phyloP scores from a whole-genome alignment of 1,140 invertebrate species.

The Solenopsis invicta region DNA sequence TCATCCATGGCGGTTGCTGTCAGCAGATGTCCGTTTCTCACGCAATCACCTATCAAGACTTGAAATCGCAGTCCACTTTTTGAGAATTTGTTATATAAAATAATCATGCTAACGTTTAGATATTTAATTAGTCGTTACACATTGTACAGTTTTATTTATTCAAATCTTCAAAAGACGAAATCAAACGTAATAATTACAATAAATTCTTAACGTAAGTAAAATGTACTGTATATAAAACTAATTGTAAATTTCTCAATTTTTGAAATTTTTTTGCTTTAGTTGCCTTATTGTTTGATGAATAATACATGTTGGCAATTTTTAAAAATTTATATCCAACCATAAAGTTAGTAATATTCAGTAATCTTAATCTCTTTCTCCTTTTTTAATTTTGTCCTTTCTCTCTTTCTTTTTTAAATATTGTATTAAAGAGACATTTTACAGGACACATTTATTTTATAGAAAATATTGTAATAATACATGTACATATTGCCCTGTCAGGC shows the following conservation, averaged over 20 bases:
- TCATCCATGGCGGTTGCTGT: constrained; percentile 68
- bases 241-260: background rate
- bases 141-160: background rate
- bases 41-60: constrained; percentile 78
- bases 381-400: background rate
- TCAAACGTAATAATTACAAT: background rate
- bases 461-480: background rate
- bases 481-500: background rate
- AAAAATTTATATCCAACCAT: background rate
- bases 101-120: constrained; percentile 27
- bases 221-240: background rate
- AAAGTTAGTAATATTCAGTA: background rate
- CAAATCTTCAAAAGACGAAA: background rate
- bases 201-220: background rate
- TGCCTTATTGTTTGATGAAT: background rate
- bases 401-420: background rate
- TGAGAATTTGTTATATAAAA: constrained; percentile 43
- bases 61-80: constrained; percentile 66
- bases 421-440: background rate
- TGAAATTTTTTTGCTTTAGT: background rate
- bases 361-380: background rate
- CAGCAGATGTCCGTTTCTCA: constrained; percentile 82
- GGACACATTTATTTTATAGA: background rate
- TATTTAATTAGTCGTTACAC: background rate
- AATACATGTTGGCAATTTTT: background rate